Base-by-base conservation (phyloP, 2,797 vertebrate genomes). In the Coilia nasus region DNA sequence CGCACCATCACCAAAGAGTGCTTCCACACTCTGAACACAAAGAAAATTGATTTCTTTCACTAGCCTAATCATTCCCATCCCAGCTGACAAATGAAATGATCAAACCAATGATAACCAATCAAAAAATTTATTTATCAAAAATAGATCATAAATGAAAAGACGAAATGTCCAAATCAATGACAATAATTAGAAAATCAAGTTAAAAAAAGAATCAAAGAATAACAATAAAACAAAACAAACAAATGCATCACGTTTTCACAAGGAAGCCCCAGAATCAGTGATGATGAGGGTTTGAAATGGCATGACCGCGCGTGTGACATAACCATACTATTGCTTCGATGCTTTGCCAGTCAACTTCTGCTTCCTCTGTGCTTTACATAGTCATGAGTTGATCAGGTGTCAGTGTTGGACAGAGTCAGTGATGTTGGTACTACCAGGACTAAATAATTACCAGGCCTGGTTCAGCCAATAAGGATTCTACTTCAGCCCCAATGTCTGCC, bases 111-210 rank as follows among this genome's bases (percentile, higher is more conserved):
- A 78, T 44, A 78, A 78, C 83, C 56, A 84, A 90, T 88, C 71
- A 78, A 83, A 89, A 86, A 17, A 91, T 93, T 93, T 92, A 93
- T 92, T 93, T 87, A 93, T 93, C 89, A 90, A 94, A 93, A 94
- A 91, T 91, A 93, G 87, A 86, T 89, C 87, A 90, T 84, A 91
- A 89, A 87, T 86, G 14, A 89, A 90, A 81, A 56, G 64, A 83
- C 71, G 81, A 88, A 88, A 87, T 86, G 67, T 86, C 86, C 83
- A 92, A 90, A 89, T 62, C 47, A 90, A 59, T 88, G 87, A 67
- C 82, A 83, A 89, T 28, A 86, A 81, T 11, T 75, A 83, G 44
- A 57, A 83, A 62, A 62, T 35, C 23, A 50, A 57, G 12, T 35
- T 71, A n/a, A 57, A 81, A 86, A 86, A 82, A 67, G n/a, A 54